Percentiles rank a stretch among this genome's conserved stretches.
phyloP scores from a whole-genome alignment of 1,140 invertebrate genomes.

The Archivesica marissinica region DNA sequence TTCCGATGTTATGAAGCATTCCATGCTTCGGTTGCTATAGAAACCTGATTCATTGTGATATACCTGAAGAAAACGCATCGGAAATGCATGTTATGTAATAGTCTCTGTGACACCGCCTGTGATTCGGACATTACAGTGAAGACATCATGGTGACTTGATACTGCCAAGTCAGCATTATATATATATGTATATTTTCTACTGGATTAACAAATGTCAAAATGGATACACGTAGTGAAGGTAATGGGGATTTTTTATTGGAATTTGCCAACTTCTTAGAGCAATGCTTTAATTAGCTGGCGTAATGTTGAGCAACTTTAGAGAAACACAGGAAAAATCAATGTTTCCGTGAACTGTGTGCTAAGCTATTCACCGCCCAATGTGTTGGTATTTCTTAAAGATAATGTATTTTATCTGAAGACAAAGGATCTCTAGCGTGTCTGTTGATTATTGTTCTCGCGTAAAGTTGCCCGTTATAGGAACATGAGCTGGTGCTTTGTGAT shows the following conservation, averaged over 20 bases:
- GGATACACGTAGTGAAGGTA: constrained; percentile 24
- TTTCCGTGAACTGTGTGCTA: neutral
- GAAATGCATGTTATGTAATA: constrained; percentile 16
- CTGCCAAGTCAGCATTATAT: neutral
- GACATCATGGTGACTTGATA: neutral
- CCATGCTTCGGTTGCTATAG: constrained; percentile 3
- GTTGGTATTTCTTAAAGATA: constrained; percentile 3
- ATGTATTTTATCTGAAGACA: neutral
- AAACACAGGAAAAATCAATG: neutral
- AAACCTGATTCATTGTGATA: constrained; percentile 18
- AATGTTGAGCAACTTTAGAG: neutral
- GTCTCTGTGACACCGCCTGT: neutral
- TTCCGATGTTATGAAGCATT: neutral
- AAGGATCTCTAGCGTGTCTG: neutral
- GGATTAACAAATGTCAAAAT: constrained; percentile 11
- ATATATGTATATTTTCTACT: neutral
- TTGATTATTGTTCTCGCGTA: too few relatives aligned
- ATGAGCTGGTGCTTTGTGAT: too few relatives aligned
- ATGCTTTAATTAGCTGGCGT: neutral
- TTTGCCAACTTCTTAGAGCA: neutral
- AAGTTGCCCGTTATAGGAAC: too few relatives aligned
- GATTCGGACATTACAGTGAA: neutral
- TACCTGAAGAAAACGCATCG: constrained; percentile 15
- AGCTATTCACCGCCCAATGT: neutral
- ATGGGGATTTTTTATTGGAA: neutral